Base-by-base conservation (phyloP, 2,888 invertebrate species). In the Cheilosia impressa region DNA sequence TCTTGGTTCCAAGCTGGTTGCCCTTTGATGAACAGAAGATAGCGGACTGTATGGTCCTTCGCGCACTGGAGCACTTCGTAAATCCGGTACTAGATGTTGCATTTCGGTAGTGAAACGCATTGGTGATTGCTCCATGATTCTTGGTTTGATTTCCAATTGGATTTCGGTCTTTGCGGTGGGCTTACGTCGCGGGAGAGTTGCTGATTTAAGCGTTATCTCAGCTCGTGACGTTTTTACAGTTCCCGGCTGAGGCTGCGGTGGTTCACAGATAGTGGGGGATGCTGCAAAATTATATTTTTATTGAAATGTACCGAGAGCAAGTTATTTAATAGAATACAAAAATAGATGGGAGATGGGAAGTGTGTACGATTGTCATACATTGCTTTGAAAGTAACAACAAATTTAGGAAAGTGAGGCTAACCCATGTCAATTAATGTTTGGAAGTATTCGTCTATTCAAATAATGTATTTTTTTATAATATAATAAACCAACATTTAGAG, bases 201-300 rank as follows among this genome's bases (percentile, higher is more conserved):
- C 95, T 77, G 95, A 95, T 89, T 95, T 95, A 34, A 95, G 90
- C 1, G 94, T 94, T 71, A 95, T 95, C 88, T 95, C 95, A 88
- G 95, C 94, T 27, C 94, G 94, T 17, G 95, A 94, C 2, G 94
- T 94, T 91, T 95, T 94, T 45, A 93, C 90, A 2, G 91, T 89
- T 22, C 89, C 89, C 0, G 88, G 73, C 0, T 87, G 71, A 34
- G 62, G 55, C 34, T 53, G 73, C 1, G 72, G 53, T 57, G 63
- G 68, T 53, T 82, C 87, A 43, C 73, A 72, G 34, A 78, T 55
- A 19, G 69, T 65, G 5, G 82, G 87, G 34, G 87, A 82, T 81
- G 87, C 87, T 87, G 47, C 0, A 77, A 47, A 60, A 4, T 27
- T 17, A 7, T 43, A 27, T 2, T 58, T 47, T 50, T 0, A 58